A percentile compares a stretch with the other conserved stretches of the same genome.
Evolutionary conservation across 2,888 invertebrate genomes (phyloP).

Genomic region (Agrilus mali): DNA sequence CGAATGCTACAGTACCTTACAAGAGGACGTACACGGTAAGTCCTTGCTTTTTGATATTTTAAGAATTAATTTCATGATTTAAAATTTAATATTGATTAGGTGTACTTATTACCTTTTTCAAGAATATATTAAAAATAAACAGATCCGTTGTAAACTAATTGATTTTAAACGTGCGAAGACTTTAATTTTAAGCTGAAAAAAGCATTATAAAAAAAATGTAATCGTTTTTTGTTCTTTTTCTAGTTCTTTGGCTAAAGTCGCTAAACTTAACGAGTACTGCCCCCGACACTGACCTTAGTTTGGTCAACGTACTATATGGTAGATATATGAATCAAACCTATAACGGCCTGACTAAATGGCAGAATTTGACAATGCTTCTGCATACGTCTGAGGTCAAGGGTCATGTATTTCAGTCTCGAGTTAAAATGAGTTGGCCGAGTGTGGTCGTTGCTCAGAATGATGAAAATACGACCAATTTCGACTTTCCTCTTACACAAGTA

Average conservation of each 20-base stretch:
- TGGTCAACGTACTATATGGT: constrained; percentile 48
- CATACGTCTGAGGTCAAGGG: constrained; percentile 61
- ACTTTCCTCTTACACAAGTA: constrained; percentile 62
- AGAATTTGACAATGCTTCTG: constrained; percentile 59
- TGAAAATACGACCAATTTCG: constrained; percentile 37
- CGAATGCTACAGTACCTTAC: constrained; percentile 66
- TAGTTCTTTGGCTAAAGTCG: constrained; percentile 50
- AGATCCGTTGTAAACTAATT: no score
- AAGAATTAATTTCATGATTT: no score
- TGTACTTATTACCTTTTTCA: no score
- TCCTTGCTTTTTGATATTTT: background rate
- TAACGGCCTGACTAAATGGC: constrained; percentile 37
- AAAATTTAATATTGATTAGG: no score
- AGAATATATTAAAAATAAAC: no score
- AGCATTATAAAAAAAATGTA: no score
- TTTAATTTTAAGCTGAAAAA: no score
- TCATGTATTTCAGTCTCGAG: constrained; percentile 51
- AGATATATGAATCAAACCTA: constrained; percentile 43
- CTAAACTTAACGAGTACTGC: constrained; percentile 50
- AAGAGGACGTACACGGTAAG: constrained; percentile 49
- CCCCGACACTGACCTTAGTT: constrained; percentile 55
- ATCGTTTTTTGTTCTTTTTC: background rate
- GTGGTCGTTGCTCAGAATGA: constrained; percentile 27
- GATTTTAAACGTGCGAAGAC: no score
- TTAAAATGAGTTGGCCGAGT: constrained; percentile 57